Evolutionary conservation across 2,113 vertebrate genomes (phyloP), one percentile per base, ranked within the genome.

Genomic region (Montifringilla adamsi): DNA sequence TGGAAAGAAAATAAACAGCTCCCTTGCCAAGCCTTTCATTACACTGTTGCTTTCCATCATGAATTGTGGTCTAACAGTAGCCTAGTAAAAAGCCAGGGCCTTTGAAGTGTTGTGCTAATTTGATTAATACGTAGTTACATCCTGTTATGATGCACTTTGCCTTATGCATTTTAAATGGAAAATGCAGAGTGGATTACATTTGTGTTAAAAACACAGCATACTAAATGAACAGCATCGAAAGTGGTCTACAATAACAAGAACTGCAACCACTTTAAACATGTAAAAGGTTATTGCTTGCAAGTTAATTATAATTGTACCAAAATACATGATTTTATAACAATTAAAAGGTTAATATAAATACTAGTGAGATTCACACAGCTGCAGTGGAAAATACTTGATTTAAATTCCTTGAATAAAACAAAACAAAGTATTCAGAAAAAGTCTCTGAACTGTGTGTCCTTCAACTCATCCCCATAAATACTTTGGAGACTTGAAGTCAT

Each of bases 71-170:
- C 97, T 97, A 97, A 98, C 97, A 97, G 96, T 94, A 97, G 96
- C 96, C 91, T 95, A 93, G 96, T 95, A 97, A 97, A 98, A 98
- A 97, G 96, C 97, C 86, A 85, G 82, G 81, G 94, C 95, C 97
- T 98, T 98, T 98, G 98, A 98, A 98, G 98, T 98, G 97, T 98
- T 97, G 97, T 97, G 96, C 98, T 98, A 98, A 98, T 98, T 98
- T 98, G 98, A 98, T 98, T 98, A 98, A 98, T 98, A 98, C 46
- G 10, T 96, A 95, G 98, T 98, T 97, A 97, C 97, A 97, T 98
- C 97, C 97, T 98, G 98, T 98, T 98, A 98, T 98, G 97, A 98
- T 98, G 98, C 98, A 98, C 98, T 98, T 98, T 98, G 98, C 98
- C 97, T 98, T 98, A 97, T 97, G 98, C 98, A 98, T 98, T 98